A percentile compares a stretch with the other conserved stretches of the same genome.
phyloP scores from a whole-genome alignment of 2,888 invertebrate genomes.

The Anorthoa munda region DNA sequence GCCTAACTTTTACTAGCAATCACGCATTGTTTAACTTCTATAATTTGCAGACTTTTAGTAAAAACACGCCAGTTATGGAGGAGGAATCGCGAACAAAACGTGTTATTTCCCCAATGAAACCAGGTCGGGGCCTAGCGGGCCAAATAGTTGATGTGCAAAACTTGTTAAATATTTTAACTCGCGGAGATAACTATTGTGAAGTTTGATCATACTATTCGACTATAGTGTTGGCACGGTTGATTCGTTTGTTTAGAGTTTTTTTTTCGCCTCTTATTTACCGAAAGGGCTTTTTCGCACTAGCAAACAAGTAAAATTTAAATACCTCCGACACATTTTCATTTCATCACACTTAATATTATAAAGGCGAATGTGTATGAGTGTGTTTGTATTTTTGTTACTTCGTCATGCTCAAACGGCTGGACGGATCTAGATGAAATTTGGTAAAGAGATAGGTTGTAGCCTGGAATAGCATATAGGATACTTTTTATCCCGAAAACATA shows the following conservation, averaged over 20 bases:
- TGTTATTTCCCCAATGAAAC: conserved; percentile 36
- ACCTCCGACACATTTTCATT: too few species aligned
- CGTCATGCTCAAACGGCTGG: too few species aligned
- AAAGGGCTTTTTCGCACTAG: too few species aligned
- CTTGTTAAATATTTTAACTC: conserved; percentile 61
- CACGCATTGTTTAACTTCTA: conserved; percentile 3
- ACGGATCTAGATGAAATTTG: too few species aligned
- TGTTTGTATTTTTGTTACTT: too few species aligned
- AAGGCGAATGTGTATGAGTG: too few species aligned
- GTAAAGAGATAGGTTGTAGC: too few species aligned
- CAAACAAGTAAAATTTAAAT: too few species aligned
- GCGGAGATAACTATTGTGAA: conserved; percentile 32
- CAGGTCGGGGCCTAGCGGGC: conserved; percentile 30
- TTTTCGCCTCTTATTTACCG: too few species aligned
- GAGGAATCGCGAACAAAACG: conserved; percentile 33
- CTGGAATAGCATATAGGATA: too few species aligned
- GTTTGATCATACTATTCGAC: conserved; percentile 21
- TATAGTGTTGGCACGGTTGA: conserved; percentile 6
- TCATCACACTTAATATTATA: too few species aligned
- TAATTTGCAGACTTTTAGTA: conserved; percentile 15
- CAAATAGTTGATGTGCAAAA: conserved; percentile 56
- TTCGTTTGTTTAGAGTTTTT: background rate
- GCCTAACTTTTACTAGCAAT: background rate
- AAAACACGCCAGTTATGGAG: conserved; percentile 32
- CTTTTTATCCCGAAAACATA: too few species aligned